Evolutionary conservation across 2,113 vertebrate genomes (phyloP), one percentile per base, ranked within the genome.

Genomic region (Salvelinus fontinalis): DNA sequence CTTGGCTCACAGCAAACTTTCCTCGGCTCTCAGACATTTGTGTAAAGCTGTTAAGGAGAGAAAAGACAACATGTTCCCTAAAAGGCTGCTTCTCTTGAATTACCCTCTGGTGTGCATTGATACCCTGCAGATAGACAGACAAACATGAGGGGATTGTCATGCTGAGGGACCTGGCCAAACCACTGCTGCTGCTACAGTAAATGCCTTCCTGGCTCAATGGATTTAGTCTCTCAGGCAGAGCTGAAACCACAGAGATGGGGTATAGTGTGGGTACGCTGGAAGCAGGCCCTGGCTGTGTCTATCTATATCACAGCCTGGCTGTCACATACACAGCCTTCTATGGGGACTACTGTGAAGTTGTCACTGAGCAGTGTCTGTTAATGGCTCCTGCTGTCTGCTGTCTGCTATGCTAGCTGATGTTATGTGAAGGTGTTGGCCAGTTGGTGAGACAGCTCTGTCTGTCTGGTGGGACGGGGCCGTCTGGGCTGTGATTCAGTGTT

Each of bases 321-420:
- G 54, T 57, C 74, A 16, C 18, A 18, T 71, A 54, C 20, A 29
- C 75, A 7, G 64, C 5, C 62, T 59, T 81, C 76, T 84, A 70
- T 54, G 51, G 16, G 51, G 51, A 54, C 51, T 54, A 18, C 49
- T 4, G 77, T 44, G 79, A 78, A 77, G 29, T 49, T 81, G 83
- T 76, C 73, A 72, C 24, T 20, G 54, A 73, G 79, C 4, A 0
- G 64, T 70, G 76, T 79, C 70, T 72, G 79, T 89, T 90, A 86
- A 86, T 86, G 81, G 80, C 71, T 79, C 70, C 77, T 60, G 22
- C 83, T 87, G 76, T 77, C 78, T 76, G 31, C 83, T 49, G 75
- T 26, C 67, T 49, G 75, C 70, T 73, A 79, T 76, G 79, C 69
- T 73, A 39, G 75, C 75, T 77, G 81, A 81, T 3, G 70, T 77